Evolutionary conservation across 2,888 invertebrate species (phyloP).

Genomic region (Macrosoma leucophasiata): DNA sequence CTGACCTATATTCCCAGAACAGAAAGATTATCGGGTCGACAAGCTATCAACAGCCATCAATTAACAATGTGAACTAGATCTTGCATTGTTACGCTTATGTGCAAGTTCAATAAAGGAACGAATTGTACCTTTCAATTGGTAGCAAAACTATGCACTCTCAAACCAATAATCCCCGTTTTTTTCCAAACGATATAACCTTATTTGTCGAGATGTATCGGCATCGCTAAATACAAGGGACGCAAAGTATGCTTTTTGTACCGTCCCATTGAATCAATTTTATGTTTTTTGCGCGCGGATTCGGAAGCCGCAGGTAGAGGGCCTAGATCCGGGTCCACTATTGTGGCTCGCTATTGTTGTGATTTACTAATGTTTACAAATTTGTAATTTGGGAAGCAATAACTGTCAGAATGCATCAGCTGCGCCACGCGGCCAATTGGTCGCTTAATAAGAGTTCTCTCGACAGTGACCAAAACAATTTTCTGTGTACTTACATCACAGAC

Average conservation of each 20-base stretch:
- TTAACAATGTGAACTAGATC: conserved; percentile 36
- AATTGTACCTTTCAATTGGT: conserved; percentile 27
- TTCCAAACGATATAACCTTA: conserved; percentile 64
- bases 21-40: conserved; percentile 47
- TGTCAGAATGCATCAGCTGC: conserved; percentile 67
- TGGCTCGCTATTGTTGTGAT: conserved; percentile 48
- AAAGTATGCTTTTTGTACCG: conserved; percentile 57
- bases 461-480: too few relatives aligned
- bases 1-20: conserved; percentile 58
- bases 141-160: conserved; percentile 34
- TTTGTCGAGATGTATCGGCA: conserved; percentile 61
- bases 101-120: conserved; percentile 23
- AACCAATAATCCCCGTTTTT: conserved; percentile 60
- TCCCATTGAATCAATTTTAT: conserved; percentile 63
- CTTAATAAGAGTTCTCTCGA: too few relatives aligned
- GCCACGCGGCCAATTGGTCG: conserved; percentile 49
- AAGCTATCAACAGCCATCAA: conserved; percentile 47
- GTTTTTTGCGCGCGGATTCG: conserved; percentile 66
- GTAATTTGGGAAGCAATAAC: conserved; percentile 65
- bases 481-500: too few relatives aligned
- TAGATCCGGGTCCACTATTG: conserved; percentile 68
- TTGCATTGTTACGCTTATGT: conserved; percentile 19
- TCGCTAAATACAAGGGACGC: conserved; percentile 63
- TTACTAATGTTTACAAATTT: conserved; percentile 68
- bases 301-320: conserved; percentile 72